Base-by-base conservation (phyloP, 2,113 vertebrate genomes). In the Pitta sordida region DNA sequence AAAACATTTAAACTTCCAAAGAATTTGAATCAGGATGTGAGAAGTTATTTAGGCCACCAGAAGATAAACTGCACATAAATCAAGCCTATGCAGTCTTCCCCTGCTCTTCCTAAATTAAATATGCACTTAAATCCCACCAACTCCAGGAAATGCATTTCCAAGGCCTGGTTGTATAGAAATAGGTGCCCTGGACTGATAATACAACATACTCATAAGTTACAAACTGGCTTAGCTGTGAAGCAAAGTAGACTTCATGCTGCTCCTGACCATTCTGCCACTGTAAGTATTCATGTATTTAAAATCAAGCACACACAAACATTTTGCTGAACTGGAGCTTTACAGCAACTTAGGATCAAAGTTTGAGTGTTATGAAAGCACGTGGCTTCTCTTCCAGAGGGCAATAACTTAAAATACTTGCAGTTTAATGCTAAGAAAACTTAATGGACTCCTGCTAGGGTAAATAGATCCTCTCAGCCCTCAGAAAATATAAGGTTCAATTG, bases 201-300 rank as follows among this genome's bases (percentile, higher is more conserved):
- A 88, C 83, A 62, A 58, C 63, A 67, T 64, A 74, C 75, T 94
- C 96, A 30, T 94, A 96, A 91, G 88, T 94, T 93, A 77, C 90
- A 94, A 23, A 85, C 37, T 86, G 93, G 96, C 92, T 96, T 90
- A 96, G 90, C 88, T 93, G 46, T 53, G 88, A 91, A 59, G 96
- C 79, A 93, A 91, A 96, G 96, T 48, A 88, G 94, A 93, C 94
- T 96, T 96, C 91, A 79, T 91, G n/a, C 79, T 93, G 93, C 88
- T 96, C 85, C 83, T 95, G 90, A 79, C 90, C 92, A 86, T 91
- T 95, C 88, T 90, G 90, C 55, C 71, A 88, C 96, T 89, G 46
- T 96, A 96, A 95, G 95, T 87, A 93, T 92, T 91, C 89, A 69
- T 94, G 95, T 94, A 93, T 94, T 94, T 94, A 94, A 95, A 96